phyloP scores from a whole-genome alignment of 2,113 vertebrate species.

The Thunnus maccoyii region DNA sequence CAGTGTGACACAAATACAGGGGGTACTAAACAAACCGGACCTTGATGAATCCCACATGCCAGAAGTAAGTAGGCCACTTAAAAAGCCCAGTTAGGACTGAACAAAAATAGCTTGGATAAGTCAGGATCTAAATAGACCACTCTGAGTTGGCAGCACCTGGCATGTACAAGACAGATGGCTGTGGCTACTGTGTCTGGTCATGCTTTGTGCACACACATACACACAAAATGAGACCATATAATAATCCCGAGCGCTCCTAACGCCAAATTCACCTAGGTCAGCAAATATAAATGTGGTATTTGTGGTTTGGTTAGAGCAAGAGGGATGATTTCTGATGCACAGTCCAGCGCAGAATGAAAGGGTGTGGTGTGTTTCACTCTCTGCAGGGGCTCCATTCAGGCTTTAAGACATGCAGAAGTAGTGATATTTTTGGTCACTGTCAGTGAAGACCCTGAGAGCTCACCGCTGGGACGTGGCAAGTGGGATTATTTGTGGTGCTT shows the following conservation, averaged over 20 bases:
- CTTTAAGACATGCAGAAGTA: constrained; percentile 4
- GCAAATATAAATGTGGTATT: constrained; percentile 36
- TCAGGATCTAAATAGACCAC: constrained; percentile 72
- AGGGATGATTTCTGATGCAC: constrained; percentile 25
- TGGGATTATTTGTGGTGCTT: constrained; percentile 69
- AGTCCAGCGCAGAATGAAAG: constrained; percentile 39
- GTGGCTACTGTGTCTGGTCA: constrained; percentile 49
- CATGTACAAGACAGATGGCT: constrained; percentile 76
- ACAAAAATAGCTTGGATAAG: constrained; percentile 68
- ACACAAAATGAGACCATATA: background rate
- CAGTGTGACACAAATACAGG: constrained; percentile 25
- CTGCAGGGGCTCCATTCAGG: constrained; percentile 45
- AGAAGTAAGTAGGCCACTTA: constrained; percentile 50
- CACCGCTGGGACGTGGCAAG: constrained; percentile 58
- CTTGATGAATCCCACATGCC: constrained; percentile 60
- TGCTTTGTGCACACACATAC: constrained; percentile 10
- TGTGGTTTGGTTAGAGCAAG: constrained; percentile 49
- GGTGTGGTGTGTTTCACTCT: constrained; percentile 41
- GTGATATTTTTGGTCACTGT: constrained; percentile 63
- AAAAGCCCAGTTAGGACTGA: constrained; percentile 54
- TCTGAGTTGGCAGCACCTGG: constrained; percentile 79
- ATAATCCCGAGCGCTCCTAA: constrained; percentile 16
- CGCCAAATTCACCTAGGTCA: constrained; percentile 24
- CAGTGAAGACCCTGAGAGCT: constrained; percentile 23
- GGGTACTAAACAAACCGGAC: constrained; percentile 21